These are phyloP conservation scores for Ecdyonurus torrentis DNA, from an alignment of 2,888 invertebrate genomes.

Conservation along the genomic window DNA sequence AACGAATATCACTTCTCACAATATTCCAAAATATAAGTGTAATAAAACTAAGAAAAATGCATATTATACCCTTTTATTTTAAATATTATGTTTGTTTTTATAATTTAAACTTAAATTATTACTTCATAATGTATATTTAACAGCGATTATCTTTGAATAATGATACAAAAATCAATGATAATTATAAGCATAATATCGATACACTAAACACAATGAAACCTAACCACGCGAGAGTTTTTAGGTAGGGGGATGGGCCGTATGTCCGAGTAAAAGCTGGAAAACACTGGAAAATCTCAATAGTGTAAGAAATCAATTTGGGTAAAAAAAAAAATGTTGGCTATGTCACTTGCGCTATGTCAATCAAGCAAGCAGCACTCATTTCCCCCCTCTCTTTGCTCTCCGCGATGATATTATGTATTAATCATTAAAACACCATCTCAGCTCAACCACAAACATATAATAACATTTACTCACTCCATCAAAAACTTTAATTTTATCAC, in stretches of 20 bases:
- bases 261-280: not conserved
- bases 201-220: no score
- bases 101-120: no score
- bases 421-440: constrained; percentile 1
- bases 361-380: not conserved
- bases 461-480: not conserved
- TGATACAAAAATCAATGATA: no score
- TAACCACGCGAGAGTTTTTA: no score
- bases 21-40: no score
- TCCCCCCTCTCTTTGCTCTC: constrained; percentile 1
- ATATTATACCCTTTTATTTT: no score
- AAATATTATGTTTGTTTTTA: no score
- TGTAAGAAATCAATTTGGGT: not conserved
- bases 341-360: not conserved
- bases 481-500: not conserved
- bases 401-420: not conserved
- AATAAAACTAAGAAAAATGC: no score
- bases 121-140: no score
- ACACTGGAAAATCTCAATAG: not conserved
- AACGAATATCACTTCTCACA: no score
- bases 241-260: not conserved
- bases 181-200: no score
- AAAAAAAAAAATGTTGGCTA: not conserved
- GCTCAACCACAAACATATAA: not conserved
- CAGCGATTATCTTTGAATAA: no score